phyloP scores from a whole-genome alignment of 2,797 vertebrate species.

The Enteromius treurensis region DNA sequence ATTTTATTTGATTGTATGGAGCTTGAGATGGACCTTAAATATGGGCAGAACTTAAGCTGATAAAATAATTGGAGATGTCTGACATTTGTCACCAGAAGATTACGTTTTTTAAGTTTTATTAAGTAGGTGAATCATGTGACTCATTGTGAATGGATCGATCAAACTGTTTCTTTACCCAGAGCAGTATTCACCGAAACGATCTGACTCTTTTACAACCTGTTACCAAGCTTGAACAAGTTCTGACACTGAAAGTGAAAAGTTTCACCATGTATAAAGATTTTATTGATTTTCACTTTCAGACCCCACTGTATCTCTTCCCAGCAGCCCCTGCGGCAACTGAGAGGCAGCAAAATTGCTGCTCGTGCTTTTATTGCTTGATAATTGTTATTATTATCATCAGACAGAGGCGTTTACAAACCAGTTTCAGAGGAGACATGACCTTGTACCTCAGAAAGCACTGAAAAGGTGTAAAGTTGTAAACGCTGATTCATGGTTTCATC shows the following conservation, averaged over 20 bases:
- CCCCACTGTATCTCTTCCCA: background rate
- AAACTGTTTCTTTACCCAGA: background rate
- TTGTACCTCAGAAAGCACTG: background rate
- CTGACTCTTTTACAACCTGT: background rate
- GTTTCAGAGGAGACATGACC: slow-evolving; percentile 25
- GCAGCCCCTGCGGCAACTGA: slow-evolving; percentile 27
- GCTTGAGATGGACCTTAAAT: background rate
- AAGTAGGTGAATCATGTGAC: background rate
- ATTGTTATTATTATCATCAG: slow-evolving; percentile 45
- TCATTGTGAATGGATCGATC: background rate
- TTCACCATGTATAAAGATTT: slow-evolving; percentile 48
- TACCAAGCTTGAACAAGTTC: background rate
- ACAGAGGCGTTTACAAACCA: background rate
- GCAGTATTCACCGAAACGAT: background rate
- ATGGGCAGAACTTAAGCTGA: background rate
- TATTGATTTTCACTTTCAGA: background rate
- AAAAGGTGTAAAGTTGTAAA: background rate
- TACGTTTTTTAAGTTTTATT: too few species aligned
- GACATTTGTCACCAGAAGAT: background rate
- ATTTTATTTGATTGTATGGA: background rate
- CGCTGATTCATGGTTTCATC: slow-evolving; percentile 8
- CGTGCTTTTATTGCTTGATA: slow-evolving; percentile 31
- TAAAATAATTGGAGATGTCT: background rate
- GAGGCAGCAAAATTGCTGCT: slow-evolving; percentile 34
- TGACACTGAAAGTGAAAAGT: background rate